Percentiles rank a stretch among this genome's conserved stretches.
phyloP scores from a whole-genome alignment of 2,113 vertebrate species.

The Anarhynchus alexandrinus region DNA sequence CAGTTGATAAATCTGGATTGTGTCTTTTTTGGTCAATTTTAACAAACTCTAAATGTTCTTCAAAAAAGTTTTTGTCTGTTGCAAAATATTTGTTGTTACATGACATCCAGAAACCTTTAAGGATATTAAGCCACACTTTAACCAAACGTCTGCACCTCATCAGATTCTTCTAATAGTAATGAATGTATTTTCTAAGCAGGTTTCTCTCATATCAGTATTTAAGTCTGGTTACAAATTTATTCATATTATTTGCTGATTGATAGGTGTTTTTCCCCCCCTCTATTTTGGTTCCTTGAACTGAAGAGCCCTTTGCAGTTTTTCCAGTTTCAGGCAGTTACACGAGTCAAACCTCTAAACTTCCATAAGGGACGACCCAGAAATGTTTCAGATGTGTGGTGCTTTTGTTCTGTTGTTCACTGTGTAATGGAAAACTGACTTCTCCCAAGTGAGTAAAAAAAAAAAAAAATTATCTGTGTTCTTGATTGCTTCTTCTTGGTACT shows the following conservation, averaged over 20 bases:
- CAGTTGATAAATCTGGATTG: background rate
- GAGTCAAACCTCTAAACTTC: background rate
- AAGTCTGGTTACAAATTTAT: background rate
- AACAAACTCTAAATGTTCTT: constrained; percentile 23
- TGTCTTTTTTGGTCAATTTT: constrained; percentile 6
- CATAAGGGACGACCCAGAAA: background rate
- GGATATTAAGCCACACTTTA: constrained; percentile 38
- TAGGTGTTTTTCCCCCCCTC: no score
- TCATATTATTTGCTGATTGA: background rate
- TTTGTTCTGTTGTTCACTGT: constrained; percentile 2
- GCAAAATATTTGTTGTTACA: constrained; percentile 6
- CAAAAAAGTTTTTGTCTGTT: background rate
- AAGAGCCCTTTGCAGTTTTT: background rate
- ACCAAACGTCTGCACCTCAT: constrained; percentile 24
- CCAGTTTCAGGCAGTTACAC: background rate
- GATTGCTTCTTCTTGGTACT: constrained; percentile 4
- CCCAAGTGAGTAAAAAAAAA: background rate
- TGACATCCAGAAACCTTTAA: background rate
- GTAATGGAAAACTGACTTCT: constrained; percentile 31
- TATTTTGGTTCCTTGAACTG: background rate
- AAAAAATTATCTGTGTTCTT: background rate
- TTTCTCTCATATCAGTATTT: constrained; percentile 26
- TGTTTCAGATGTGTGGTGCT: background rate
- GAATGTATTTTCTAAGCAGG: constrained; percentile 55
- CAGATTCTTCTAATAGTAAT: background rate